Conservation (phyloP, 1,140 invertebrate species). For the Drepana arcuata region DNA sequence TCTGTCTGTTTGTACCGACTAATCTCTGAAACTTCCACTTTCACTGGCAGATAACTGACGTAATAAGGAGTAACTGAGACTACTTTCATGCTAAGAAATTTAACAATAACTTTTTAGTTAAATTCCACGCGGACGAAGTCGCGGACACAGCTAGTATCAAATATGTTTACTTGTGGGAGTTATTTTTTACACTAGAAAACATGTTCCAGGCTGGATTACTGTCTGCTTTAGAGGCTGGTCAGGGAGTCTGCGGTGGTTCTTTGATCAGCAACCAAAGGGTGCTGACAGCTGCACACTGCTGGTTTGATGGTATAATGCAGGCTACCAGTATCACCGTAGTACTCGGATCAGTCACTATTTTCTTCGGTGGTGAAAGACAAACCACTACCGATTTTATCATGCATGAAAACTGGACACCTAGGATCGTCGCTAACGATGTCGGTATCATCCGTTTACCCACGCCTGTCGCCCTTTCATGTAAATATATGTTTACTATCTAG, state of each 20-base stretch:
- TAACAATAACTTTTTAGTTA: too few species aligned
- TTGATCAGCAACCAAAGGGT: conserved; percentile 14
- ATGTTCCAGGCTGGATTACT: conserved; percentile 26
- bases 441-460: neutral
- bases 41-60: too few species aligned
- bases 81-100: too few species aligned
- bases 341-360: conserved; percentile 18
- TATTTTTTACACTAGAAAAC: too few species aligned
- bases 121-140: too few species aligned
- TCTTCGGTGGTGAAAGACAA: conserved; percentile 17
- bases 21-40: too few species aligned
- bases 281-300: conserved; percentile 31
- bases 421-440: neutral
- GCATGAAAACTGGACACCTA: conserved; percentile 6
- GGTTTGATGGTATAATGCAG: conserved; percentile 21
- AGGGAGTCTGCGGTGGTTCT: conserved; percentile 21
- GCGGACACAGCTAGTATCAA: too few species aligned
- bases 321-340: conserved; percentile 17
- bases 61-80: too few species aligned
- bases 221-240: conserved; percentile 11
- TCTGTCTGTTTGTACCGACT: too few species aligned
- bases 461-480: neutral
- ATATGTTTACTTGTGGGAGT: too few species aligned
- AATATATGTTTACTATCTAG: neutral
- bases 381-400: conserved; percentile 14